Evolutionary conservation across 2,888 invertebrate species (phyloP).

Genomic region (Drosophila anomalata): DNA sequence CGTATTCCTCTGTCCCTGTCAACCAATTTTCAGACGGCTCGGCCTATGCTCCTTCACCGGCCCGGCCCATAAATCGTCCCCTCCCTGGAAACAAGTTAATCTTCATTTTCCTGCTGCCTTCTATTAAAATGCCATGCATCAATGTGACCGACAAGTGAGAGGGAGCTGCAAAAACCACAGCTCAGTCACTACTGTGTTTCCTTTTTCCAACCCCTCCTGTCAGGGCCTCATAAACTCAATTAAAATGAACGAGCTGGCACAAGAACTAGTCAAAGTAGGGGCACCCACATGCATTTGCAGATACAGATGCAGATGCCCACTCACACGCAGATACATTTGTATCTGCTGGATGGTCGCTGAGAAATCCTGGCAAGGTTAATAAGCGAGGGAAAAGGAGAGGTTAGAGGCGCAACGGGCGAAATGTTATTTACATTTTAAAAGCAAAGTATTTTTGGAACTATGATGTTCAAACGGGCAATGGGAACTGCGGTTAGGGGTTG

Average conservation of each 20-base stretch:
- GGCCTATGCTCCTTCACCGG: background rate
- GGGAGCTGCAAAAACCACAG: constrained; percentile 30
- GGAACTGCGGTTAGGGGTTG: constrained; percentile 33
- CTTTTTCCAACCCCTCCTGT: constrained; percentile 24
- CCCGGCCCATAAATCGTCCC: constrained; percentile 36
- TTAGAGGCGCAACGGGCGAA: background rate
- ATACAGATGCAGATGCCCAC: constrained; percentile 13
- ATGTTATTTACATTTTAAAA: background rate
- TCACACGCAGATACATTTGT: constrained; percentile 3
- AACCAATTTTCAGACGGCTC: constrained; percentile 10
- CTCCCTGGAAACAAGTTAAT: constrained; percentile 54
- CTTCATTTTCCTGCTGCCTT: constrained; percentile 62
- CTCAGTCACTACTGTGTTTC: constrained; percentile 21
- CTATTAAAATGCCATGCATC: constrained; percentile 73
- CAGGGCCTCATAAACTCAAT: constrained; percentile 60
- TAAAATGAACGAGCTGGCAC: constrained; percentile 59
- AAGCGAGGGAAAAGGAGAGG: constrained; percentile 18
- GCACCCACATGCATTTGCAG: constrained; percentile 43
- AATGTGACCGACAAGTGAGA: constrained; percentile 55
- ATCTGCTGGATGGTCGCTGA: constrained; percentile 15
- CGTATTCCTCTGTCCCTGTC: constrained; percentile 14
- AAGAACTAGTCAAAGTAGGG: constrained; percentile 31
- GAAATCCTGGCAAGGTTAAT: constrained; percentile 50
- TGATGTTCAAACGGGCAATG: constrained; percentile 3
- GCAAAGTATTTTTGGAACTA: constrained; percentile 1